Evolutionary conservation across 2,888 invertebrate genomes (phyloP), one percentile per base, ranked within the genome.

Genomic region (Thymelicus acteon): DNA sequence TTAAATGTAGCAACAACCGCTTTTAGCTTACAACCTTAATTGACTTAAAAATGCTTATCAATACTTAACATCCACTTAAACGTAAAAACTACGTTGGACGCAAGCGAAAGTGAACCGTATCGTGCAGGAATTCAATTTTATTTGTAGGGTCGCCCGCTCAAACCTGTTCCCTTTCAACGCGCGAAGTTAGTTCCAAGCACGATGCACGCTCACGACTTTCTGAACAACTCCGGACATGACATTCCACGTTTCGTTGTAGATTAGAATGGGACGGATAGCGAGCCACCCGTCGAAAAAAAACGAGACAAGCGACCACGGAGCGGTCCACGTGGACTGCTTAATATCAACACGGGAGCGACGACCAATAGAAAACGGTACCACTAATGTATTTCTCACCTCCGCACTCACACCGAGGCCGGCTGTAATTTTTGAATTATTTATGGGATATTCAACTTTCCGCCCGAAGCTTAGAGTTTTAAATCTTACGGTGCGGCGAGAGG

Each of bases 341-440:
- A 91, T 91, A 92, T 92, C 91, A 91, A 93, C 93, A 93, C 93
- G 87, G 93, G 88, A 92, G 93, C 92, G 87, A 88, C 91, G 92
- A 92, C 94, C 94, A 94, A 94, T 94, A 88, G 93, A 90, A 92
- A 92, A 92, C 92, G 91, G 91, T 87, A 93, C 91, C 92, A 90
- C 93, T 94, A 94, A 94, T 94, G 94, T 94, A 94, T 94, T 94
- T 94, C 94, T 94, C 94, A 94, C 93, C 94, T 94, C 92, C 91
- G 91, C 92, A 92, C 93, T 91, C 93, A 93, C 92, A 92, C 92
- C 89, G 89, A 88, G 83, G 85, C 83, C 84, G 78, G 84, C 85
- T 87, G 86, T 86, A 86, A 89, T 87, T 89, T 87, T 82, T 85
- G 78, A 75, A 86, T 84, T 82, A 85, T 84, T 83, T 82, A 86